Evolutionary conservation across 2,113 vertebrate genomes (phyloP).

Genomic region (Micromys minutus): DNA sequence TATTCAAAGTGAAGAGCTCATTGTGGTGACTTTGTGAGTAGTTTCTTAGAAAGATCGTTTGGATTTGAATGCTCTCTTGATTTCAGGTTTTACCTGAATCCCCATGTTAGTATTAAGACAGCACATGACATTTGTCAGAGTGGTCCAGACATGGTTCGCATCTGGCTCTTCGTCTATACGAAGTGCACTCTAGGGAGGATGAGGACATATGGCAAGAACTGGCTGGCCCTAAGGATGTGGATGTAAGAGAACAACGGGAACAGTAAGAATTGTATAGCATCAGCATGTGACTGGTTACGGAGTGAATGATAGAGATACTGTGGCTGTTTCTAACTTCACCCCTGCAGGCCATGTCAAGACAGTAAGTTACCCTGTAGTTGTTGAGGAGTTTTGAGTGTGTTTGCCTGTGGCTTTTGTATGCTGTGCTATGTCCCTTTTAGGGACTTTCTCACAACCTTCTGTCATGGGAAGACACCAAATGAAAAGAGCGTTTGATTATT

Average conservation of each 20-base stretch:
- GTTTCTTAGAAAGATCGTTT: background rate
- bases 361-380: background rate
- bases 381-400: background rate
- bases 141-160: background rate
- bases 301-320: background rate
- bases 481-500: background rate
- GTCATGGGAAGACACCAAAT: background rate
- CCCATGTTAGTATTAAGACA: background rate
- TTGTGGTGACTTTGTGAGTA: slow-evolving; percentile 1
- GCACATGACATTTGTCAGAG: background rate
- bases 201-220: background rate
- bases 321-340: slow-evolving; percentile 17
- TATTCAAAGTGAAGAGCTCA: slow-evolving; percentile 16
- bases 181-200: background rate
- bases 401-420: background rate
- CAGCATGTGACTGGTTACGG: background rate
- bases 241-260: background rate
- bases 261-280: background rate
- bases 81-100: background rate
- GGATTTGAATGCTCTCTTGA: background rate
- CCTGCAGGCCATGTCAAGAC: background rate
- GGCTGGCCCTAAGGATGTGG: background rate
- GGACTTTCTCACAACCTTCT: background rate
- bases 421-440: background rate
- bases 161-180: background rate